These are phyloP conservation scores for Lamellibrachia columna DNA, from an alignment of 2,888 invertebrate genomes.

Conservation along the genomic window DNA sequence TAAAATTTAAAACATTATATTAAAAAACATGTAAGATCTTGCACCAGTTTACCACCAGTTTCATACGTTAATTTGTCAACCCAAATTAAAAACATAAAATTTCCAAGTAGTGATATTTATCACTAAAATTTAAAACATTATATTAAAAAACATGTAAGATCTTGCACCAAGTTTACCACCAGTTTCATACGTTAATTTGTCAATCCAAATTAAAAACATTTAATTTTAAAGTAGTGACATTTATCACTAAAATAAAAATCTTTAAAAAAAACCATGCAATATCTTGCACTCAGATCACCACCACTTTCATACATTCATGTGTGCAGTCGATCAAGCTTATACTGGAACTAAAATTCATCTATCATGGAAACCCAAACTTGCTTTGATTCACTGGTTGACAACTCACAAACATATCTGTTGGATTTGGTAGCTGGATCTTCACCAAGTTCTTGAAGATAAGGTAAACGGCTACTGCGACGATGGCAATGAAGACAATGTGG, in stretches of 20 bases:
- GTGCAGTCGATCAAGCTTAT: background rate
- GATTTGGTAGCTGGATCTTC: slow-evolving; percentile 66
- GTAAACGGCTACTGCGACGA: slow-evolving; percentile 41
- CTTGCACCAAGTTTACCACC: too few relatives aligned
- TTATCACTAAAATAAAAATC: too few relatives aligned
- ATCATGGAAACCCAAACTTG: background rate
- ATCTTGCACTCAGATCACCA: too few relatives aligned
- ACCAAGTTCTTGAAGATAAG: slow-evolving; percentile 43
- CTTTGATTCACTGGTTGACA: slow-evolving; percentile 22
- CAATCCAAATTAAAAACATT: too few relatives aligned
- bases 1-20: background rate
- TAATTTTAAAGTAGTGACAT: too few relatives aligned
- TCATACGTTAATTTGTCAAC: background rate
- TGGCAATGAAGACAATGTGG: slow-evolving; percentile 43
- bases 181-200: too few relatives aligned
- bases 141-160: background rate
- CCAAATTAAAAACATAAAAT: background rate
- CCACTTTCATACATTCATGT: too few relatives aligned
- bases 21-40: background rate
- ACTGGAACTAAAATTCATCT: background rate
- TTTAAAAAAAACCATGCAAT: too few relatives aligned
- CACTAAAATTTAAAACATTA: background rate
- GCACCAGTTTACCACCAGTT: background rate
- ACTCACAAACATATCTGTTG: slow-evolving; percentile 84
- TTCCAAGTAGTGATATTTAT: background rate